Base-by-base conservation (phyloP, 2,888 invertebrate species). In the Dolomedes plantarius region DNA sequence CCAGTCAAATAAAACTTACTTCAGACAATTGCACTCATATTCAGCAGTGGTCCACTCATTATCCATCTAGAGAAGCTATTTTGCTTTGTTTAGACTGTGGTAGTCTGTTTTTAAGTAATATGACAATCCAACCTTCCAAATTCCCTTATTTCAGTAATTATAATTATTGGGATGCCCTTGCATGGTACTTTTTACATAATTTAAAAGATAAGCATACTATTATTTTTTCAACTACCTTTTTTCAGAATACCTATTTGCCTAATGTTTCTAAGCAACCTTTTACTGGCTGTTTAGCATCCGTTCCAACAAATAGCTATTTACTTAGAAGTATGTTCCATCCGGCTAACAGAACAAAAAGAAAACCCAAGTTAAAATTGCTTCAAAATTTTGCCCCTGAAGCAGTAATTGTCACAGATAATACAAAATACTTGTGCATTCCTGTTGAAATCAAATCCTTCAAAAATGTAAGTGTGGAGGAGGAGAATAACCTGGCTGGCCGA, bases 21-120 rank as follows among this genome's bases (percentile, higher is more conserved):
- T 36, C 72, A 41, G 46, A 50, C 11, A 72, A n/a, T 67, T 83
- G 83, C 31, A 6, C 5, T 41, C 83, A 83, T 36, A 50, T 83
- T 72, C 39, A 72, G 19, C 5, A 72, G 1, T 46, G 23, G 46
- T 13, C 11, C 32, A 19, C n/a, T 13, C 9, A 69, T 23, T n/a
- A n/a, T n/a, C 7, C 19, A 41, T 0, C 3, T 41, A 31, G 50
- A 39, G 65, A 77, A 65, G 19, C n/a, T 1, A 6, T 67, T 62
- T 29, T 67, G 1, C 36, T 83, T 2, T 83, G 83, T 32, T 67
- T 83, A 16, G 7, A 32, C 7, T 83, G 83, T 68, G 77, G 77
- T 5, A 50, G 72, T 36, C 6, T 83, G 9, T 29, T 19, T 31
- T 19, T 62, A 28, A 69, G 69, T 32, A 13, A 69, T 23, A 16